Evolutionary conservation across 2,888 invertebrate genomes (phyloP).

Genomic region (Mythimna lalbum): DNA sequence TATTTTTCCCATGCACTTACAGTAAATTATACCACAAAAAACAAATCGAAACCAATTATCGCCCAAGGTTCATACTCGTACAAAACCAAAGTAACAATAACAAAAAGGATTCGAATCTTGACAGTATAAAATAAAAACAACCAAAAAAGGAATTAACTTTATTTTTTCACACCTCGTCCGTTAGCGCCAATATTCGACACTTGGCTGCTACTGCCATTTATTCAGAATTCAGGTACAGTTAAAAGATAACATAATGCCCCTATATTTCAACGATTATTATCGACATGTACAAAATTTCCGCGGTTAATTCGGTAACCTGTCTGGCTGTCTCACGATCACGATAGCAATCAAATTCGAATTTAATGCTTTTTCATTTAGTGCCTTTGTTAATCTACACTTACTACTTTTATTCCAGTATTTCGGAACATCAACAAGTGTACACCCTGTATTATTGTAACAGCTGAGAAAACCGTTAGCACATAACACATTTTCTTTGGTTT

Average conservation of each 20-base stretch:
- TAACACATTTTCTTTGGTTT: neutral
- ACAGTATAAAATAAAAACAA: conserved; percentile 6
- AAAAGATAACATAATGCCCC: conserved; percentile 32
- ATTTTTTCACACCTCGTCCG: conserved; percentile 16
- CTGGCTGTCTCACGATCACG: conserved; percentile 31
- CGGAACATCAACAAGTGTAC: neutral
- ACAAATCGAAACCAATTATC: conserved; percentile 4
- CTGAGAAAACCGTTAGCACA: neutral
- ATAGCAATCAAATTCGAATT: conserved; percentile 34
- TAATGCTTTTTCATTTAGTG: conserved; percentile 33
- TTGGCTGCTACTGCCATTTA: conserved; percentile 16
- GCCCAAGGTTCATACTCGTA: neutral
- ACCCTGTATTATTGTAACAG: neutral
- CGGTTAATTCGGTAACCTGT: conserved; percentile 19
- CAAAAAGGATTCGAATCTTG: neutral
- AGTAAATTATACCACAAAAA: conserved; percentile 5
- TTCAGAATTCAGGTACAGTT: conserved; percentile 20
- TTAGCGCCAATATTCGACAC: conserved; percentile 16
- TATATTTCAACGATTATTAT: conserved; percentile 40
- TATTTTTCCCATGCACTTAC: neutral
- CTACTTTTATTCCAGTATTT: neutral
- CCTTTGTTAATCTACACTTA: too few species aligned
- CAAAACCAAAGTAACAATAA: conserved; percentile 5
- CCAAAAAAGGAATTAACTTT: neutral
- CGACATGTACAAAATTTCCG: conserved; percentile 32